These are phyloP conservation scores for Sitta carolinensis DNA, from an alignment of 2,797 vertebrate species.

Conservation along the genomic window DNA sequence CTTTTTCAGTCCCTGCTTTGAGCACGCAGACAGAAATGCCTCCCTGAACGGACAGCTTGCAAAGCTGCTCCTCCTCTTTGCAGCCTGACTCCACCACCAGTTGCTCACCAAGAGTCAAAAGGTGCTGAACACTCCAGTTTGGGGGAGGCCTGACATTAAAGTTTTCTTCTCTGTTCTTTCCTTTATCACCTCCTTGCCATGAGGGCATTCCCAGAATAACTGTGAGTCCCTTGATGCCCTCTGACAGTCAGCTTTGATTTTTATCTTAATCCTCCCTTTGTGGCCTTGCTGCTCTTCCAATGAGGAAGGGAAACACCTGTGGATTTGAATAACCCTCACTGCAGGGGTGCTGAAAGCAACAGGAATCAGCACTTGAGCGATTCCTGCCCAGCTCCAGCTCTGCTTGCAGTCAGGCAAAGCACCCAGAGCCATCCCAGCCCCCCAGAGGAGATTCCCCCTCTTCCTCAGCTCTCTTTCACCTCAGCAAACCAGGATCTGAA, in stretches of 20 bases:
- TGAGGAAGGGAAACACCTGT: accelerated
- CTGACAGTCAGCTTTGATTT: neutral
- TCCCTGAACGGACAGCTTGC: neutral
- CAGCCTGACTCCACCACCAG: neutral
- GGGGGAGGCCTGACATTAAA: neutral
- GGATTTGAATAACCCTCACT: neutral
- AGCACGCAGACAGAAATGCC: neutral
- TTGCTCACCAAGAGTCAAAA: neutral
- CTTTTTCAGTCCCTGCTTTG: neutral
- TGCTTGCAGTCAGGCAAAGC: neutral
- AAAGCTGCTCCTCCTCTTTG: neutral
- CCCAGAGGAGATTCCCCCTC: neutral
- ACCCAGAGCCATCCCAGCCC: accelerated
- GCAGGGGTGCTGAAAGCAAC: neutral
- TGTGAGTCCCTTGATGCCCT: neutral
- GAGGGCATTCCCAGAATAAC: neutral
- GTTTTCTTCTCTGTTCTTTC: neutral
- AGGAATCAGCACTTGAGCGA: accelerated
- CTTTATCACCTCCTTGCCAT: neutral
- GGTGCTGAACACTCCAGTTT: neutral
- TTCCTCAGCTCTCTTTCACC: neutral
- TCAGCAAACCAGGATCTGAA: neutral
- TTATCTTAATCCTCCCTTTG: neutral
- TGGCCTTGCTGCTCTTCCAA: neutral
- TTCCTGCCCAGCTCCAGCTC: neutral